These are phyloP conservation scores for Acheta domesticus DNA, from an alignment of 2,888 invertebrate genomes.

Conservation along the genomic window DNA sequence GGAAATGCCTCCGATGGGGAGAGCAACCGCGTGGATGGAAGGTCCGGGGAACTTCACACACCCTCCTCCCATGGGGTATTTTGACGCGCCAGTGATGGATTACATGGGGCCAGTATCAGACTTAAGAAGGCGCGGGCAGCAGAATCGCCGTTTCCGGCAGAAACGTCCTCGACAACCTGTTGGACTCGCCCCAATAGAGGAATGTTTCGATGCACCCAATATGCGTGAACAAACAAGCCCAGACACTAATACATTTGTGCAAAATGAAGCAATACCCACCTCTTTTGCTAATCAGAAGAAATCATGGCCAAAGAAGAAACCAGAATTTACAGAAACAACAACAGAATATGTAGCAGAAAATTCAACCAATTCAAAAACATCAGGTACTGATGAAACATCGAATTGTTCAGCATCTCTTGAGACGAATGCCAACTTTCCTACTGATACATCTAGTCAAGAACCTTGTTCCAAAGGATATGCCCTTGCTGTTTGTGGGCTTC, in stretches of 20 bases:
- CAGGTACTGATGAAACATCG: background rate
- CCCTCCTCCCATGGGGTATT: background rate
- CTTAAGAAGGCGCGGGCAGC: background rate
- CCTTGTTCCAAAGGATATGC: background rate
- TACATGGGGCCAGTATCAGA: background rate
- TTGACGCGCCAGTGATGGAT: background rate
- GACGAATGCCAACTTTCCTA: background rate
- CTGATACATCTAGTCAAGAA: too few relatives aligned
- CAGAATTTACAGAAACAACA: background rate
- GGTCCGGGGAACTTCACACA: background rate
- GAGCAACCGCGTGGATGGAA: background rate
- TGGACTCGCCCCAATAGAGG: background rate
- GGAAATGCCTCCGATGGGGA: background rate
- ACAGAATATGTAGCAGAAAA: background rate
- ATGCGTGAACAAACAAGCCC: background rate
- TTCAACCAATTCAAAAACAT: background rate
- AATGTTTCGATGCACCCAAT: background rate
- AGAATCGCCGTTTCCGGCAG: background rate
- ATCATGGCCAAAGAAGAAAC: background rate
- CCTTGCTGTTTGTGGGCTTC: background rate
- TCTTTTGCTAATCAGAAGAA: background rate
- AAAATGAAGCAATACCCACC: background rate
- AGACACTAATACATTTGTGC: background rate
- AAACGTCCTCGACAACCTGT: background rate
- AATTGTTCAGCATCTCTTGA: background rate